Conservation (phyloP, 2,888 invertebrate species). For the Lasioglossum lativentre region DNA sequence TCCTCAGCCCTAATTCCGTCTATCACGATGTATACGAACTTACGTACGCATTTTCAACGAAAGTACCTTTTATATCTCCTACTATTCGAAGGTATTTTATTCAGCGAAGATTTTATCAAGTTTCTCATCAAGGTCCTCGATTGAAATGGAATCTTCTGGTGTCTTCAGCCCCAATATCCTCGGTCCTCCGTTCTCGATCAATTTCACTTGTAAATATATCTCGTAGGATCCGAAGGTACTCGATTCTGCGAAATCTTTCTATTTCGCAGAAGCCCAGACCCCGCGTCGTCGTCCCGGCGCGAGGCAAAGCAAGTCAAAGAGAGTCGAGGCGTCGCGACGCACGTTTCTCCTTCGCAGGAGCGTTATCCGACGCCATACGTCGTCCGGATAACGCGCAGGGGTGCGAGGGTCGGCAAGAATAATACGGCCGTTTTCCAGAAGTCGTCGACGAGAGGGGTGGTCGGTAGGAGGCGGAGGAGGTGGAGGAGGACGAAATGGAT, state of each 20-base stretch:
- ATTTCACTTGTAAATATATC: neutral
- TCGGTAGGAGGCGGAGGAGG: neutral
- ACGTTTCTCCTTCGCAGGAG: slow-evolving; percentile 53
- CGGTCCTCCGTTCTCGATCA: neutral
- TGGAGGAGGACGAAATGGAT: slow-evolving; percentile 62
- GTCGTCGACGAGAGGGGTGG: slow-evolving; percentile 53
- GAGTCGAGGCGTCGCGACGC: slow-evolving; percentile 25
- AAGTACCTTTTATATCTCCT: too few species aligned
- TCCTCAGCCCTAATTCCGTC: too few species aligned
- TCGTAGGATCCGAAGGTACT: neutral
- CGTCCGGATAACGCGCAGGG: slow-evolving; percentile 69
- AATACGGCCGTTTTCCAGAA: slow-evolving; percentile 72
- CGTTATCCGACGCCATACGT: slow-evolving; percentile 69
- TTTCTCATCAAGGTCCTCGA: neutral
- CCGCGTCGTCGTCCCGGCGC: neutral
- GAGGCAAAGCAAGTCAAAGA: neutral
- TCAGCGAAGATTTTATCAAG: neutral
- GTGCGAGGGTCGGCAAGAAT: slow-evolving; percentile 70
- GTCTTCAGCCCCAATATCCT: neutral
- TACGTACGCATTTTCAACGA: too few species aligned
- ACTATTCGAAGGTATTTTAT: too few species aligned
- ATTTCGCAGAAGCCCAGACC: slow-evolving; percentile 4
- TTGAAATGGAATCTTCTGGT: neutral
- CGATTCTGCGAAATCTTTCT: slow-evolving; percentile 14
- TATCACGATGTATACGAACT: too few species aligned